Conservation (phyloP, 2,113 vertebrate genomes). For the Narcine bancroftii region DNA sequence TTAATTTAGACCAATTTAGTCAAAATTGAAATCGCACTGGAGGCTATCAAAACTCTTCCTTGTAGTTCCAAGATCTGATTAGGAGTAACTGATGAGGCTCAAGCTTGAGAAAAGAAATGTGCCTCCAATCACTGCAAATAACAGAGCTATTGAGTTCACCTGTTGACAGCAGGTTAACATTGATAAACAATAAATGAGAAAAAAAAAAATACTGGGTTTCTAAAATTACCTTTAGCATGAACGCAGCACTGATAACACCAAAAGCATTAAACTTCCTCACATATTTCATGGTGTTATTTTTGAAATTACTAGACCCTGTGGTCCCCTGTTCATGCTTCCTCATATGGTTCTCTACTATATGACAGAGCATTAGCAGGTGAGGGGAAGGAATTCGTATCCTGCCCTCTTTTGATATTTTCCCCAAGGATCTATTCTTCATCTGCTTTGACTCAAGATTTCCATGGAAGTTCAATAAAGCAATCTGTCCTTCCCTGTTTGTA, state of each 20-base stretch:
- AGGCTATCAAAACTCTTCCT: neutral
- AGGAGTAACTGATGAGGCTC: neutral
- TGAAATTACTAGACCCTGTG: neutral
- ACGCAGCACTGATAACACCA: neutral
- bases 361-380: too few relatives aligned
- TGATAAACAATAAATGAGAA: neutral
- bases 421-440: neutral
- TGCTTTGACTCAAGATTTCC: neutral
- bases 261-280: neutral
- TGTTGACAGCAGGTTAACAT: neutral
- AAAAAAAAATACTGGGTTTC: neutral
- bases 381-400: too few relatives aligned
- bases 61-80: neutral
- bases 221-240: neutral
- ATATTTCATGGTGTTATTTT: constrained; percentile 8
- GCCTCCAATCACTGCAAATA: neutral
- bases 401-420: neutral
- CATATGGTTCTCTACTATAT: neutral
- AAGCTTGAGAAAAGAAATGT: neutral
- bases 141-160: neutral
- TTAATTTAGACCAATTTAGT: constrained; percentile 17
- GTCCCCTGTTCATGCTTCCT: neutral
- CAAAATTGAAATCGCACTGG: constrained; percentile 8
- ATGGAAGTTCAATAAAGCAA: neutral
- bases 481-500: neutral